These are phyloP conservation scores for Rhagoletis pomonella DNA, from an alignment of 1,140 invertebrate genomes.

Conservation along the genomic window DNA sequence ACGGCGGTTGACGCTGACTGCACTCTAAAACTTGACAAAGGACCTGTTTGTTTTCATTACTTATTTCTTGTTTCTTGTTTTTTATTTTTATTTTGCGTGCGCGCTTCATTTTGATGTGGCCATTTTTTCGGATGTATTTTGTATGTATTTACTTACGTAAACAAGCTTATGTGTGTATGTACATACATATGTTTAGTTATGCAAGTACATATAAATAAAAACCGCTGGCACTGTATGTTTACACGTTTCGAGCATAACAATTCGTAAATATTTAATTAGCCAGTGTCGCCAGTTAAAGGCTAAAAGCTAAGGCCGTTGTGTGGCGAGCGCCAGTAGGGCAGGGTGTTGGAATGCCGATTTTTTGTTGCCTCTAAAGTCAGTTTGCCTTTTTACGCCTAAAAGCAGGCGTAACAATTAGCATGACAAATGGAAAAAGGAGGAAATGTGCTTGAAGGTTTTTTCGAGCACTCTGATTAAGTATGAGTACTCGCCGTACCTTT, in stretches of 20 bases:
- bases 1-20: neutral
- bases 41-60: too few relatives aligned
- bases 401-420: slow-evolving; percentile 25
- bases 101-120: neutral
- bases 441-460: neutral
- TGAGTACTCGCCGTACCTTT: neutral
- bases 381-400: slow-evolving; percentile 5
- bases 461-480: neutral
- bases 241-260: slow-evolving; percentile 21
- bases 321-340: neutral
- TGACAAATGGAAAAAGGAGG: neutral
- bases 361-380: too few relatives aligned
- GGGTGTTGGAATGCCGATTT: too few relatives aligned
- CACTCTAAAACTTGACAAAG: neutral
- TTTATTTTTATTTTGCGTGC: too few relatives aligned
- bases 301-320: neutral
- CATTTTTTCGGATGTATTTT: slow-evolving; percentile 7
- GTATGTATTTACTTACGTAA: neutral
- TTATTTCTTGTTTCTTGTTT: too few relatives aligned
- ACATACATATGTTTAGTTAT: neutral
- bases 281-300: neutral
- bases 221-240: neutral
- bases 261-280: slow-evolving; percentile 47
- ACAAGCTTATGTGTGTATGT: neutral
- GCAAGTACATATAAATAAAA: neutral